Conservation (phyloP, 2,888 invertebrate species). For the Aporophyla nigra region DNA sequence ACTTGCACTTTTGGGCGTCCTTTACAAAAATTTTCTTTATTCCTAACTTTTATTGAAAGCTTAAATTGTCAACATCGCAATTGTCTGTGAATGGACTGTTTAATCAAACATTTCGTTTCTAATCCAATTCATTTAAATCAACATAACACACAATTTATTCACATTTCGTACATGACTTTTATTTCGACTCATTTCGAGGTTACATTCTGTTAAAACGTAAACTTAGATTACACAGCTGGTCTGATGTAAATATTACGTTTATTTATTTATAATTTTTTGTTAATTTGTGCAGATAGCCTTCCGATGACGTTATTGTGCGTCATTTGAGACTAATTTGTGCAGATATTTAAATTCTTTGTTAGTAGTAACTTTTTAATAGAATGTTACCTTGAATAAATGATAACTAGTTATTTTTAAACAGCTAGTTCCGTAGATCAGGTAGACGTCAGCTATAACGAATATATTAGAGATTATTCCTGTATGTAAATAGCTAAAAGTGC, state of each 20-base stretch:
- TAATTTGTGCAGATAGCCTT: neutral
- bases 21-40: slow-evolving; percentile 4
- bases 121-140: slow-evolving; percentile 31
- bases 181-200: slow-evolving; percentile 18
- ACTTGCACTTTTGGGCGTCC: slow-evolving; percentile 41
- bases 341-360: slow-evolving; percentile 28
- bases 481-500: slow-evolving; percentile 59
- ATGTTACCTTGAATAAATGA: slow-evolving; percentile 39
- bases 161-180: slow-evolving; percentile 39
- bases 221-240: slow-evolving; percentile 1
- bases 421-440: slow-evolving; percentile 33
- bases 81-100: slow-evolving; percentile 31
- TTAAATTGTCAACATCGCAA: slow-evolving; percentile 46
- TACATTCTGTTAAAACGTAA: slow-evolving; percentile 23
- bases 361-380: slow-evolving; percentile 13
- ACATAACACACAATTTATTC: slow-evolving; percentile 12
- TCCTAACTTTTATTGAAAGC: neutral
- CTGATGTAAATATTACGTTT: slow-evolving; percentile 30
- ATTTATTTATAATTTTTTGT: slow-evolving; percentile 43
- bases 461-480: slow-evolving; percentile 34
- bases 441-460: slow-evolving; percentile 34
- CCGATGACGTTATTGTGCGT: slow-evolving; percentile 12
- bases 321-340: slow-evolving; percentile 4
- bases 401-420: slow-evolving; percentile 21
- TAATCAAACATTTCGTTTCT: slow-evolving; percentile 20